Evolutionary conservation across 2,797 vertebrate species (phyloP).

Genomic region (Oreonectes daqikongensis): DNA sequence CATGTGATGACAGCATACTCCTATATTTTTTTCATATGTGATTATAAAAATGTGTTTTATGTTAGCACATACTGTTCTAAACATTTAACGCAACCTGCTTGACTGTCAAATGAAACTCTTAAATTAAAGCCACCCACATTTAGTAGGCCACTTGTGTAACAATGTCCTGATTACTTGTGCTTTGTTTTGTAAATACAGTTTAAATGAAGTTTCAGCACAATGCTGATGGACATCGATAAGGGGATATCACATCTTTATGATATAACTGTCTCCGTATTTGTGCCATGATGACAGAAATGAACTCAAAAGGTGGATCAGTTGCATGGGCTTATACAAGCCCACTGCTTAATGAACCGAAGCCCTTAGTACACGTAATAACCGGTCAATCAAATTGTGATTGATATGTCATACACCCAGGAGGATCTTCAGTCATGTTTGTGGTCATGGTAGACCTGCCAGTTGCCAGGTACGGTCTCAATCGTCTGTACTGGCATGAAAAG

Average conservation of each 20-base stretch:
- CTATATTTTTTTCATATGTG: too few relatives aligned
- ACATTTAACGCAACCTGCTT: too few relatives aligned
- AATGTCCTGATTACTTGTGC: conserved; percentile 10
- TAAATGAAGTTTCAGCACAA: conserved; percentile 28
- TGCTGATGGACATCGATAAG: conserved; percentile 24
- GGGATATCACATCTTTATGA: conserved; percentile 10
- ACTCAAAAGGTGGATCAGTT: conserved; percentile 24
- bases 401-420: background rate
- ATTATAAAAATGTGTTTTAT: background rate
- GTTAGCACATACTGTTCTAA: background rate
- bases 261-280: conserved; percentile 22
- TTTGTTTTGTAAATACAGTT: conserved; percentile 18
- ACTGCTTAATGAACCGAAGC: conserved; percentile 5
- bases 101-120: too few relatives aligned
- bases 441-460: conserved; percentile 57
- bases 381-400: conserved; percentile 7
- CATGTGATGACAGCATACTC: too few relatives aligned
- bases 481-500: conserved; percentile 90
- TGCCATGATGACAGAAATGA: conserved; percentile 31
- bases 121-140: background rate
- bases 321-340: background rate
- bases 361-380: background rate
- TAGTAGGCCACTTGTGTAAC: conserved; percentile 30
- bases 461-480: conserved; percentile 74
- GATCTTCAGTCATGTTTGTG: conserved; percentile 73